Base-by-base conservation (phyloP, 1,140 invertebrate species). In the Drosophila pectinifera region DNA sequence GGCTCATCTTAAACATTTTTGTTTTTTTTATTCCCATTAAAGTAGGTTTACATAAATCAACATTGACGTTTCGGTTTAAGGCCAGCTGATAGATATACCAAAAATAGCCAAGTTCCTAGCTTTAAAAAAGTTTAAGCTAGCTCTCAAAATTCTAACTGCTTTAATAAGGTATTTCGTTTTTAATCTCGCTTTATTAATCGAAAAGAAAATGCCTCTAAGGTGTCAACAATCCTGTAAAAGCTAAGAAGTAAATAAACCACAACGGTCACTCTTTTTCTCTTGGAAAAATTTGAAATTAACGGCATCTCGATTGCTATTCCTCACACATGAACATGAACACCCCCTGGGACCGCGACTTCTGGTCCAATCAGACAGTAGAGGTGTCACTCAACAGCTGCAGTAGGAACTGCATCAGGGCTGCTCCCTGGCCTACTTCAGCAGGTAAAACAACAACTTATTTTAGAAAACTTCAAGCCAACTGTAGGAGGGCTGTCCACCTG, bases 51-150 rank as follows among this genome's bases (percentile, higher is more conserved):
- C 36, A 8, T 24, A 59, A 36, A 36, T 24, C 56, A 38, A 22
- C 11, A 18, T 39, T 65, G 62, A 45, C 62, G n/a, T 22, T 63
- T 67, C 11, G 42, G 57, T 61, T 61, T 61, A 28, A 28, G 31
- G 20, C 22, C 22, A 53, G 24, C 22, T 61, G 45, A 61, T 28
- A 16, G n/a, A 61, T 61, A 61, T 36, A 39, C 24, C 14, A 59
- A 38, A 38, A 24, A 13, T 34, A 43, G 45, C 16, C 46, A 18
- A 49, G 16, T 18, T 31, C 16, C 16, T 13, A 31, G 16, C 31
- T 49, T 53, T 36, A 36, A 36, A 36, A 48, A 10, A 18, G 31
- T 36, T 53, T 53, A 53, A 53, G 13, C 49, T 20, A 20, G 6
- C 8, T 51, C 16, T 20, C 16, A 2, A 0, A 34, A n/a, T 53